Evolutionary conservation across 2,113 vertebrate genomes (phyloP).

Genomic region (Euleptes europaea): DNA sequence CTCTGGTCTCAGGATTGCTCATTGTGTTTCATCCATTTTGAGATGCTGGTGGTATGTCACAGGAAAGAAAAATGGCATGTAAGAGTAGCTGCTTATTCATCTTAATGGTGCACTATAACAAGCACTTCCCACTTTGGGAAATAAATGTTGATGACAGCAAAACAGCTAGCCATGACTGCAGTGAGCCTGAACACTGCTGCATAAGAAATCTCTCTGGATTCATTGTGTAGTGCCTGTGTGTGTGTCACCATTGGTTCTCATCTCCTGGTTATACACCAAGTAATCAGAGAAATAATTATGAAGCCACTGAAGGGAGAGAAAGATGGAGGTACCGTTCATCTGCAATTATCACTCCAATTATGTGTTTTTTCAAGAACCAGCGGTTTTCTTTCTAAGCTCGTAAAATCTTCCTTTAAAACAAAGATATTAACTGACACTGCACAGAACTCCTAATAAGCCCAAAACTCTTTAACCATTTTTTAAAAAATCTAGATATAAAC

Average conservation of each 20-base stretch:
- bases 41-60: constrained; percentile 13
- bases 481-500: not conserved
- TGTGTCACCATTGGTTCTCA: not conserved
- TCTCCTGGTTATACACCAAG: not conserved
- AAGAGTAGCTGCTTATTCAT: constrained; percentile 17
- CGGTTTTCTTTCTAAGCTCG: not conserved
- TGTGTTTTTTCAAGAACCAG: not conserved
- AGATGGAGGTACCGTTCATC: not conserved
- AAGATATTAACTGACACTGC: not conserved
- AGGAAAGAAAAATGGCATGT: constrained; percentile 24
- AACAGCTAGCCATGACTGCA: not conserved
- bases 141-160: constrained; percentile 13
- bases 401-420: not conserved
- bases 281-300: not conserved
- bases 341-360: not conserved
- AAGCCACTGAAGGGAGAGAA: not conserved
- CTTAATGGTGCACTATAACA: constrained; percentile 28
- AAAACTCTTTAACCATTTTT: not conserved
- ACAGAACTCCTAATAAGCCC: not conserved
- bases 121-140: constrained; percentile 14
- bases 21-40: constrained; percentile 13
- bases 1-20: constrained; percentile 7
- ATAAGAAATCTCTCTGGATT: not conserved
- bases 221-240: not conserved
- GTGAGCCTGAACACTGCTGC: not conserved